Percentiles rank a stretch among this genome's conserved stretches.
Conservation (phyloP, 2,888 invertebrate species). For the Melieria crassipennis region DNA sequence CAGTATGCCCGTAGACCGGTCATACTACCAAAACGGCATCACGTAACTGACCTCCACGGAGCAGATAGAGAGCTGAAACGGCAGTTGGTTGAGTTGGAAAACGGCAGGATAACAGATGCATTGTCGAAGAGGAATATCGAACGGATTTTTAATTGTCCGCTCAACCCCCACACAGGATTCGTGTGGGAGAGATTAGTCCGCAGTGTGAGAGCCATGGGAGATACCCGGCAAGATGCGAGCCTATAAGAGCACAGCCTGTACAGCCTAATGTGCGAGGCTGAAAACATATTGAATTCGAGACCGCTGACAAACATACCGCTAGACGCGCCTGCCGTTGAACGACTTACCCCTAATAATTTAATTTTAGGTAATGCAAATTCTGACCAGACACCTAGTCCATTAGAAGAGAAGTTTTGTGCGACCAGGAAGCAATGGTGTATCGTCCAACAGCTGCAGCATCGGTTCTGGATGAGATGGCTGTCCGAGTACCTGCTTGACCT, state of each 20-base stretch:
- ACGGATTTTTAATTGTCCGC: slow-evolving; percentile 40
- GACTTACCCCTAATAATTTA: slow-evolving; percentile 36
- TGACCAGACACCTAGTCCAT: slow-evolving; percentile 21
- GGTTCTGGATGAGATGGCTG: slow-evolving; percentile 29
- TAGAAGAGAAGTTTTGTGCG: slow-evolving; percentile 12
- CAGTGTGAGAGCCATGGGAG: slow-evolving; percentile 30
- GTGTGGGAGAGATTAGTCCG: slow-evolving; percentile 36
- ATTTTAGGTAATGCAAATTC: slow-evolving; percentile 30
- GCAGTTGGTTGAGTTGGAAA: background rate
- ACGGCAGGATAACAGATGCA: slow-evolving; percentile 7
- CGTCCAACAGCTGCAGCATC: slow-evolving; percentile 9
- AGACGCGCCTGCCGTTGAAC: slow-evolving; percentile 25
- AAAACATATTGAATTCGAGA: slow-evolving; percentile 33
- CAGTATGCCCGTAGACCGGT: background rate
- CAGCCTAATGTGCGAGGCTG: slow-evolving; percentile 23
- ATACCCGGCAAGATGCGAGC: background rate
- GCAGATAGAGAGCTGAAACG: background rate
- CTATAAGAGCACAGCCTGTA: slow-evolving; percentile 5
- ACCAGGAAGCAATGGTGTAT: slow-evolving; percentile 20
- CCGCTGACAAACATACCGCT: slow-evolving; percentile 31
- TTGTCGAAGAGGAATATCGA: slow-evolving; percentile 36
- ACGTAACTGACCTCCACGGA: slow-evolving; percentile 5
- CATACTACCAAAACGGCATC: background rate
- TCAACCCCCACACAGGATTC: slow-evolving; percentile 32
- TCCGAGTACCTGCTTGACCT: slow-evolving; percentile 37